Conservation (phyloP, 1,140 invertebrate genomes). For the Stegodyphus dumicola region DNA sequence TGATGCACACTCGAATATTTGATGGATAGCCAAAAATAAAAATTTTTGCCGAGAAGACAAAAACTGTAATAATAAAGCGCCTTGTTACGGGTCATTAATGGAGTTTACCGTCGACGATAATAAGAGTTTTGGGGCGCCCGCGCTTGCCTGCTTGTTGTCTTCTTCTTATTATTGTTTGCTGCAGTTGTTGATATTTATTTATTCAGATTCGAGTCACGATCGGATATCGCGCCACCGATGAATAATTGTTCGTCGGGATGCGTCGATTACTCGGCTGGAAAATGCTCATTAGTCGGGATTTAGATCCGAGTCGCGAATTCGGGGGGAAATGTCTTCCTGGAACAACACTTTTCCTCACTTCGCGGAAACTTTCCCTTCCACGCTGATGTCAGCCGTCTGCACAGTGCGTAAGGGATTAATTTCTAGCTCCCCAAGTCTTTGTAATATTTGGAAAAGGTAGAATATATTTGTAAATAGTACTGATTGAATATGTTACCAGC, state of each 20-base stretch:
- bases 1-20: slow-evolving; percentile 60
- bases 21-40: slow-evolving; percentile 61
- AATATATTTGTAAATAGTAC: too few species aligned
- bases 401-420: too few species aligned
- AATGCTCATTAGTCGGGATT: slow-evolving; percentile 19
- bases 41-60: slow-evolving; percentile 2
- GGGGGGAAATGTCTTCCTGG: not conserved
- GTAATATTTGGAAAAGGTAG: too few species aligned
- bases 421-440: too few species aligned
- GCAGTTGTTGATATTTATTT: too few species aligned
- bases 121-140: slow-evolving; percentile 31
- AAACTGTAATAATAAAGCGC: slow-evolving; percentile 21
- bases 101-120: slow-evolving; percentile 55
- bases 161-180: too few species aligned
- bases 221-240: slow-evolving; percentile 13
- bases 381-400: too few species aligned
- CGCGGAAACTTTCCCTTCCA: too few species aligned
- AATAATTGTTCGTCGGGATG: slow-evolving; percentile 15
- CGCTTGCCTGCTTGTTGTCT: too few species aligned
- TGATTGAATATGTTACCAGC: too few species aligned
- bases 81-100: slow-evolving; percentile 60
- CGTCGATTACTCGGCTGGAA: slow-evolving; percentile 3
- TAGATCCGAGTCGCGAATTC: too few species aligned
- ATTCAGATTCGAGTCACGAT: slow-evolving; percentile 16
- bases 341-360: too few species aligned